Conservation (phyloP, 2,113 vertebrate species). For the Crotalus tigris region DNA sequence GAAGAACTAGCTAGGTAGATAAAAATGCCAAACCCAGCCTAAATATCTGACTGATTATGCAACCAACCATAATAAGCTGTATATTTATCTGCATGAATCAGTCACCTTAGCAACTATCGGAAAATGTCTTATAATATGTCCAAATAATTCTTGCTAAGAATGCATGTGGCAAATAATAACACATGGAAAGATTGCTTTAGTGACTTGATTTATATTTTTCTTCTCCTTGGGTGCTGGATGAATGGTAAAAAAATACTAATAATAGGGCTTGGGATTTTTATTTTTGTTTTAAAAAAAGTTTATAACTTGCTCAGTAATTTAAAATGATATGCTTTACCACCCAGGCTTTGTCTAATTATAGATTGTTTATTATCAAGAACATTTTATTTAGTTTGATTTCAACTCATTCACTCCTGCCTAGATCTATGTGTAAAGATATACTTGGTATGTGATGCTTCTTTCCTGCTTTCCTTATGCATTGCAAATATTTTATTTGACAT, state of each 20-base stretch:
- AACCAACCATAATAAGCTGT: not conserved
- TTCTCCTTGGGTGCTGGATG: not conserved
- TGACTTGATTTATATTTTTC: constrained; percentile 1
- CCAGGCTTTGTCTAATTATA: not conserved
- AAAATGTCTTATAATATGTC: not conserved
- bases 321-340: not conserved
- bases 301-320: not conserved
- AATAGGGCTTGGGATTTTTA: not conserved
- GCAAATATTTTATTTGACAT: constrained; percentile 36
- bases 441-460: not conserved
- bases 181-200: constrained; percentile 33
- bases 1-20: not conserved
- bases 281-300: not conserved
- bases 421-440: not conserved
- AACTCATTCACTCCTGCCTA: not conserved
- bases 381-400: constrained; percentile 30
- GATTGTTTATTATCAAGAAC: not conserved
- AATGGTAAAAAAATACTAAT: not conserved
- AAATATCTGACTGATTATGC: not conserved
- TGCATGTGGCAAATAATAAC: not conserved
- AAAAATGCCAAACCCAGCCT: not conserved
- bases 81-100: not conserved
- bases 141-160: not conserved
- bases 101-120: not conserved
- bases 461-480: not conserved